phyloP scores from a whole-genome alignment of 2,797 vertebrate species.

The Lacerta agilis region DNA sequence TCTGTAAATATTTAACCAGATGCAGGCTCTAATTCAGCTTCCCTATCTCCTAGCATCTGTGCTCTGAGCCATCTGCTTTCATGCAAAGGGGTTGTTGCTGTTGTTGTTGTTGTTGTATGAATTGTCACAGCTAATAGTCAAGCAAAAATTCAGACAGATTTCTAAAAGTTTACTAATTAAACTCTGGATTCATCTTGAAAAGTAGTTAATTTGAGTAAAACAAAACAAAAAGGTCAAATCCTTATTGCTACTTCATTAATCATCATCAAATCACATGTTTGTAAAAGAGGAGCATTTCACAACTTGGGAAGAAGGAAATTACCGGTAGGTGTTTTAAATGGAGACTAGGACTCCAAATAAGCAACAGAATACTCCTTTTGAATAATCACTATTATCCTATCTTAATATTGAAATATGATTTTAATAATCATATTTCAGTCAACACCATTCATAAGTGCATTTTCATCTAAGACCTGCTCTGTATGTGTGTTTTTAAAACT shows the following conservation, averaged over 20 bases:
- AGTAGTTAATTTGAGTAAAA: constrained; percentile 43
- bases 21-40: constrained; percentile 55
- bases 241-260: neutral
- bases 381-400: no score
- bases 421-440: no score
- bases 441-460: no score
- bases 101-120: neutral
- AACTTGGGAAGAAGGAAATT: neutral
- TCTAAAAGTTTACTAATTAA: constrained; percentile 22
- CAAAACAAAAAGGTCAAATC: constrained; percentile 30
- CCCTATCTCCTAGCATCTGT: constrained; percentile 33
- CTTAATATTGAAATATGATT: no score
- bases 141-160: constrained; percentile 38
- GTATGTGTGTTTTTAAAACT: no score
- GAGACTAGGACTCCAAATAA: neutral
- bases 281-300: constrained; percentile 4
- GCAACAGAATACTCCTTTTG: neutral
- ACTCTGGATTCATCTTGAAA: constrained; percentile 21
- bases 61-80: constrained; percentile 56
- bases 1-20: constrained; percentile 52
- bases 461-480: no score
- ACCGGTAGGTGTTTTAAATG: neutral
- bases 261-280: neutral
- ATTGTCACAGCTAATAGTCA: constrained; percentile 13
- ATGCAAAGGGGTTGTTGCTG: neutral